These are phyloP conservation scores for Numenius phaeopus DNA, from an alignment of 2,797 vertebrate species.

Conservation along the genomic window DNA sequence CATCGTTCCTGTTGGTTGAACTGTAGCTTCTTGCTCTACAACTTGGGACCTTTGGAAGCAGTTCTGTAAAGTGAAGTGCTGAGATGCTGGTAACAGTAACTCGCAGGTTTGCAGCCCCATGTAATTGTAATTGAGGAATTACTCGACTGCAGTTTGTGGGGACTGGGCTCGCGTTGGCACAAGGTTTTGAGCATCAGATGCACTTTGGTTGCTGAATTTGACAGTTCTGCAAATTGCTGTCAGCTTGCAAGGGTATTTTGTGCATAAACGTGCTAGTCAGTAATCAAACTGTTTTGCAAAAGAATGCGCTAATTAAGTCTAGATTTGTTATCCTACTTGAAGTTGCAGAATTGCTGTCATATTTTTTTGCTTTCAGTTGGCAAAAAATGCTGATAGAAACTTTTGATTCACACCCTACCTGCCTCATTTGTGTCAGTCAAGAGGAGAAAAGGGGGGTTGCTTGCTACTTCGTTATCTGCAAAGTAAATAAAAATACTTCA, in stretches of 20 bases:
- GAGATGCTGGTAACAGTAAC: neutral
- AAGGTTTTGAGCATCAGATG: slow-evolving; percentile 22
- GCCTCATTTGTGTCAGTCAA: slow-evolving; percentile 75
- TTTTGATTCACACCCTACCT: slow-evolving; percentile 78
- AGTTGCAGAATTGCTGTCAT: slow-evolving; percentile 62
- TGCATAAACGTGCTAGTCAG: slow-evolving; percentile 26
- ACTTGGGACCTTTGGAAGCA: neutral
- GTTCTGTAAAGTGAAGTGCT: neutral
- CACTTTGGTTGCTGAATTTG: slow-evolving; percentile 50
- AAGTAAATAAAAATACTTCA: slow-evolving; percentile 81
- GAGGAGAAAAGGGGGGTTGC: slow-evolving; percentile 31
- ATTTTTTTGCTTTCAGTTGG: slow-evolving; percentile 57
- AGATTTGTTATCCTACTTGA: slow-evolving; percentile 67
- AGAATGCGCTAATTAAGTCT: slow-evolving; percentile 65
- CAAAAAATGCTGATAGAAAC: slow-evolving; percentile 75
- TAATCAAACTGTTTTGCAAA: slow-evolving; percentile 72
- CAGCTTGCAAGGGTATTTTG: slow-evolving; percentile 58
- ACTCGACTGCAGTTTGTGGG: neutral
- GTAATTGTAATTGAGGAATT: neutral
- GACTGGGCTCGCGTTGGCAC: neutral
- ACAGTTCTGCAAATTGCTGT: slow-evolving; percentile 71
- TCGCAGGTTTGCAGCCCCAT: neutral
- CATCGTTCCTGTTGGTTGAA: neutral
- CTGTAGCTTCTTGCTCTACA: neutral
- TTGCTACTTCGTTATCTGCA: slow-evolving; percentile 63